Evolutionary conservation across 2,797 vertebrate species (phyloP).

Genomic region (Myotis findleyi): DNA sequence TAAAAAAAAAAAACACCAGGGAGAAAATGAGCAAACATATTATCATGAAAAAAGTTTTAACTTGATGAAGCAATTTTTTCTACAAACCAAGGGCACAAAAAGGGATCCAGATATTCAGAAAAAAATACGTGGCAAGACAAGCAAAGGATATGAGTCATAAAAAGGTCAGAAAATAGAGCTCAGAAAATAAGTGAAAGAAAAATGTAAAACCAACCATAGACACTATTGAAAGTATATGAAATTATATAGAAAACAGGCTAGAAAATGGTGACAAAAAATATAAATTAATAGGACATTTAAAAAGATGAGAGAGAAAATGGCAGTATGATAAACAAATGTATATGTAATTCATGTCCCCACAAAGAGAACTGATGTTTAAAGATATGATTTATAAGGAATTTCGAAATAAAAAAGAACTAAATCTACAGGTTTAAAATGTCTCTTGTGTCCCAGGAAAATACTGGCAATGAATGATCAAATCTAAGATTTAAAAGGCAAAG

Average conservation of each 20-base stretch:
- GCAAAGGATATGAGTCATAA: not conserved
- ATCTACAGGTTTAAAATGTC: not conserved
- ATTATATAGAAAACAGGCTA: not conserved
- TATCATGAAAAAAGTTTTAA: not conserved
- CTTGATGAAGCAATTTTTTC: slow-evolving; percentile 14
- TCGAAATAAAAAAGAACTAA: not conserved
- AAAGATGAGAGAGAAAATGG: not conserved
- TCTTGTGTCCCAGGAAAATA: slow-evolving; percentile 37
- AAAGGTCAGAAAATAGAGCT: not conserved
- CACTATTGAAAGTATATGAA: not conserved
- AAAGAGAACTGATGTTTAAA: slow-evolving; percentile 23
- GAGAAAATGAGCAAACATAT: not conserved
- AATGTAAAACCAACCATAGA: not conserved
- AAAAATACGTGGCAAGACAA: not conserved
- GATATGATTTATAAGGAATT: slow-evolving; percentile 9
- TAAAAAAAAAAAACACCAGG: too few relatives aligned
- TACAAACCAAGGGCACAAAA: slow-evolving; percentile 48
- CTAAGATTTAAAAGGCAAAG: slow-evolving; percentile 32
- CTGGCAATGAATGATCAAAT: not conserved
- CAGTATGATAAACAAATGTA: not conserved
- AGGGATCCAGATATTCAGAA: not conserved
- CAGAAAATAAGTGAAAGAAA: slow-evolving; percentile 38
- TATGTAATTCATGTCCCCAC: not conserved
- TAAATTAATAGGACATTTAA: not conserved
- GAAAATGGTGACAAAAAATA: slow-evolving; percentile 21